Percentiles rank a stretch among this genome's conserved stretches.
These are phyloP conservation scores for Stigmatopora argus DNA, from an alignment of 2,113 vertebrate genomes.

Conservation along the genomic window DNA sequence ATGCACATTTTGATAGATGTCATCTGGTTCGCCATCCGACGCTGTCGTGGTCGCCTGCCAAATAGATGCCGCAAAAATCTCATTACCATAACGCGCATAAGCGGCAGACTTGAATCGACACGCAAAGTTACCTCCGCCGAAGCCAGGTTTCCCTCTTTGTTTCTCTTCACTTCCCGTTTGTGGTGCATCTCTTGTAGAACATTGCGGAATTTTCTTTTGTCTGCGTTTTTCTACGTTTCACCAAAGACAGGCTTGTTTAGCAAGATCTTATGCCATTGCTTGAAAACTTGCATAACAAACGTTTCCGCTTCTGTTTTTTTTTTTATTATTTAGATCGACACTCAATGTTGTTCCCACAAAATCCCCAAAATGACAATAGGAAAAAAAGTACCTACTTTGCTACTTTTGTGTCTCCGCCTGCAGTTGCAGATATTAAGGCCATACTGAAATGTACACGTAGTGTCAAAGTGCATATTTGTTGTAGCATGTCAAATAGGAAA, in stretches of 20 bases:
- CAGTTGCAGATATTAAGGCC: constrained; percentile 11
- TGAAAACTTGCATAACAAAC: too few relatives aligned
- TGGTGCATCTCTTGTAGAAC: constrained; percentile 64
- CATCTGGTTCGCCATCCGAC: constrained; percentile 28
- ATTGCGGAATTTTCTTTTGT: constrained; percentile 43
- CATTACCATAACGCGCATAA: not conserved
- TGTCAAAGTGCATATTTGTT: not conserved
- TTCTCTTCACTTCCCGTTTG: constrained; percentile 26
- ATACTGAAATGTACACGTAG: constrained; percentile 27
- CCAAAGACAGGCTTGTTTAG: too few relatives aligned
- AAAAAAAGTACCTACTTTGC: constrained; percentile 20
- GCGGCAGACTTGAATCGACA: constrained; percentile 8
- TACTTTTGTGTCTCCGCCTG: constrained; percentile 6
- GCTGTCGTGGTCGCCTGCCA: constrained; percentile 29
- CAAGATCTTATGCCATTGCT: too few relatives aligned
- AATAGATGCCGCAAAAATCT: not conserved
- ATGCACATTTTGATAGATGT: constrained; percentile 62
- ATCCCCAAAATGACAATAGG: not conserved
- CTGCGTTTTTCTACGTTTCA: constrained; percentile 20
- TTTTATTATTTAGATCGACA: not conserved
- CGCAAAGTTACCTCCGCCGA: constrained; percentile 32
- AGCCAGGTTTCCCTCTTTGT: not conserved
- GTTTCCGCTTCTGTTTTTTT: constrained; percentile 42
- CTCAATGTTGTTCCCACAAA: constrained; percentile 9
- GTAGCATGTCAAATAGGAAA: not conserved